These are phyloP conservation scores for Notodonta ziczac DNA, from an alignment of 2,888 invertebrate species.

Conservation along the genomic window DNA sequence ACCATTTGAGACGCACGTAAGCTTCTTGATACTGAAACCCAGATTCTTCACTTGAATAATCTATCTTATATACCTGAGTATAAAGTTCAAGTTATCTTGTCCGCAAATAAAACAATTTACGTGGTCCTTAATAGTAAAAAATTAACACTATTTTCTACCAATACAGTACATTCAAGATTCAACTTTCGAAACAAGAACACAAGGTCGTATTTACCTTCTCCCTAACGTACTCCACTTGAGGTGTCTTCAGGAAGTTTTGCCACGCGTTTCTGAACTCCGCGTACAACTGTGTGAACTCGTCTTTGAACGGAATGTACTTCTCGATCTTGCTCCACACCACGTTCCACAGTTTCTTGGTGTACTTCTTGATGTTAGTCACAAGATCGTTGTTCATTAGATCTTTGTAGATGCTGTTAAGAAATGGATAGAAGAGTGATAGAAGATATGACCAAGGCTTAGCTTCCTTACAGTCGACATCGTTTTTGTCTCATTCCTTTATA, in stretches of 20 bases:
- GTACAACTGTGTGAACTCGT: constrained; percentile 69
- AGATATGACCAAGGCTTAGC: too few species aligned
- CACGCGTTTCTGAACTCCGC: constrained; percentile 73
- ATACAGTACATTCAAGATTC: not conserved
- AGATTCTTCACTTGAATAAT: constrained; percentile 4
- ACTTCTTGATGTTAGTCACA: constrained; percentile 91
- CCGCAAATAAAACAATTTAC: too few species aligned
- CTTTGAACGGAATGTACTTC: constrained; percentile 76
- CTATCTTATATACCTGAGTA: too few species aligned
- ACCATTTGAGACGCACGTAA: constrained; percentile 87
- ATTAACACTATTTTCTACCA: not conserved
- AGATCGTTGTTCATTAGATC: constrained; percentile 91
- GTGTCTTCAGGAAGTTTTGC: constrained; percentile 72
- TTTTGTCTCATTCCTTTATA: too few species aligned
- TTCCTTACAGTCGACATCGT: too few species aligned
- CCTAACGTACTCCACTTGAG: constrained; percentile 72
- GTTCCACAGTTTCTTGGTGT: constrained; percentile 87
- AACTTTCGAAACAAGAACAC: not conserved
- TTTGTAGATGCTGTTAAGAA: constrained; percentile 86
- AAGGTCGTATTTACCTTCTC: constrained; percentile 60
- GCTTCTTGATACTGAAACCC: constrained; percentile 83
- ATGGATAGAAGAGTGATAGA: not conserved
- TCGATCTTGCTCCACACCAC: constrained; percentile 72
- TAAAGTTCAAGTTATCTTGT: too few species aligned
- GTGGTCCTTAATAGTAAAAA: not conserved